A percentile compares a stretch with the other conserved stretches of the same genome.
phyloP scores from a whole-genome alignment of 2,888 invertebrate genomes.

The Alloscopus bannaensis region DNA sequence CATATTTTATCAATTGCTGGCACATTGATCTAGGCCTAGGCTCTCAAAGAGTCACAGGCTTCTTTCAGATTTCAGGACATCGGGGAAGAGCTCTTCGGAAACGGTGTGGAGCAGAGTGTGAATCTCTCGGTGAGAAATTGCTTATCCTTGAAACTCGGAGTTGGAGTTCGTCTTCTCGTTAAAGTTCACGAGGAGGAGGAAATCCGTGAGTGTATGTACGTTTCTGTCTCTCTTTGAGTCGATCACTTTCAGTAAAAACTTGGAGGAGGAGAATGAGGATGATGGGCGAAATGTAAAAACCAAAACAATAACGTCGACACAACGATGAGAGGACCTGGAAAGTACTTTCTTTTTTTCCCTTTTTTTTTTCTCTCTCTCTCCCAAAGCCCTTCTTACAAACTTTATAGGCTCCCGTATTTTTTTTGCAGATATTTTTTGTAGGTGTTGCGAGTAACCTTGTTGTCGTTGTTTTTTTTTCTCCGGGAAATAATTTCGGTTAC shows the following conservation, averaged over 20 bases:
- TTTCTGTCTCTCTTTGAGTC: too few relatives aligned
- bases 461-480: too few relatives aligned
- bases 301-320: too few relatives aligned
- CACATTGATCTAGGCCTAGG: conserved; percentile 65
- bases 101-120: neutral
- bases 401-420: too few relatives aligned
- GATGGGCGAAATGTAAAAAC: too few relatives aligned
- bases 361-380: neutral
- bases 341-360: conserved; percentile 7
- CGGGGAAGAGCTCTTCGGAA: conserved; percentile 22
- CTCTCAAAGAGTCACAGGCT: conserved; percentile 65
- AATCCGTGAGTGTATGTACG: too few relatives aligned
- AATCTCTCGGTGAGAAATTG: neutral
- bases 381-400: conserved; percentile 16
- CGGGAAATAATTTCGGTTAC: too few relatives aligned
- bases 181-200: conserved; percentile 28
- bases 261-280: conserved; percentile 13
- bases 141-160: conserved; percentile 13
- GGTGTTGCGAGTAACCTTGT: too few relatives aligned
- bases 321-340: conserved; percentile 23
- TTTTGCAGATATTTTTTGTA: too few relatives aligned
- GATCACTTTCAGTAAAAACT: too few relatives aligned
- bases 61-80: conserved; percentile 55
- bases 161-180: too few relatives aligned
- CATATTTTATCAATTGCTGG: conserved; percentile 68